Evolutionary conservation across 2,797 vertebrate genomes (phyloP).

Genomic region (Balearica regulorum): DNA sequence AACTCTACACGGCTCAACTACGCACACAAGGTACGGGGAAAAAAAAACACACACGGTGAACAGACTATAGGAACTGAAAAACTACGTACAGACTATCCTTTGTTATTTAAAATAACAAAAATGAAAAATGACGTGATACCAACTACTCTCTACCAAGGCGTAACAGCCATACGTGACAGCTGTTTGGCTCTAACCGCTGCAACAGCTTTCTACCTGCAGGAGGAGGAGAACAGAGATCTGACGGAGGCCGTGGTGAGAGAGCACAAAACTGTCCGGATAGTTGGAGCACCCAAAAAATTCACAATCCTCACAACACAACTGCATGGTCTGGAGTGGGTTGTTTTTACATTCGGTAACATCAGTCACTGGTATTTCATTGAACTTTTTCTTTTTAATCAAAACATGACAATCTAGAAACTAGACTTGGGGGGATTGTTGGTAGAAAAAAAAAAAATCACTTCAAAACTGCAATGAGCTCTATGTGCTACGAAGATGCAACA

Average conservation of each 20-base stretch:
- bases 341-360: slow-evolving; percentile 52
- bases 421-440: slow-evolving; percentile 45
- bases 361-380: not conserved
- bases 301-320: slow-evolving; percentile 54
- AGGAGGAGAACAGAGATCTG: slow-evolving; percentile 15
- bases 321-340: slow-evolving; percentile 70
- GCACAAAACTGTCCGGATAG: slow-evolving; percentile 1
- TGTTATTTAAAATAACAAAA: slow-evolving; percentile 65
- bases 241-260: slow-evolving; percentile 35
- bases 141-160: slow-evolving; percentile 31
- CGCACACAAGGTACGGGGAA: slow-evolving; percentile 26
- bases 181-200: slow-evolving; percentile 25
- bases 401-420: slow-evolving; percentile 45
- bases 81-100: slow-evolving; percentile 63
- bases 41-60: not conserved
- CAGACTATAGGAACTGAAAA: slow-evolving; percentile 53
- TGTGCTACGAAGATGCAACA: slow-evolving; percentile 53
- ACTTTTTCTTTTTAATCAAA: slow-evolving; percentile 26
- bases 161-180: slow-evolving; percentile 1
- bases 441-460: slow-evolving; percentile 42
- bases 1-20: slow-evolving; percentile 63
- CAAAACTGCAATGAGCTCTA: slow-evolving; percentile 49
- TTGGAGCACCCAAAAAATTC: slow-evolving; percentile 63
- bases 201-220: slow-evolving; percentile 48
- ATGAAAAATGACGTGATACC: slow-evolving; percentile 34